Percentiles rank a stretch among this genome's conserved stretches.
Conservation (phyloP, 2,113 vertebrate genomes). For the Sinocyclocheilus grahami region DNA sequence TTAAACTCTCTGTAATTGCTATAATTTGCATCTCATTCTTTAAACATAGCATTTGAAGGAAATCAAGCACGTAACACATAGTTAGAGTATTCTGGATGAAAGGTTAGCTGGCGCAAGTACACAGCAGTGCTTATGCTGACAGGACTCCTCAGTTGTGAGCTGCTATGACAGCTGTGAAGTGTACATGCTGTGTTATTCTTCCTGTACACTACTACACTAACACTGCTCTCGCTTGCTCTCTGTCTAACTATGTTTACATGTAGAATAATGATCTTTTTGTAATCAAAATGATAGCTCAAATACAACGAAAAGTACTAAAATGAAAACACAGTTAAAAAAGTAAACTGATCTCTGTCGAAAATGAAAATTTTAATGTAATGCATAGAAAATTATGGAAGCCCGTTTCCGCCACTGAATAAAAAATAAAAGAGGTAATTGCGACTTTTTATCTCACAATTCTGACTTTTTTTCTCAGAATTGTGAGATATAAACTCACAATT, state of each 20-base stretch:
- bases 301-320: neutral
- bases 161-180: constrained; percentile 22
- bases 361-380: neutral
- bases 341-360: neutral
- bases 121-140: constrained; percentile 1
- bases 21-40: constrained; percentile 1
- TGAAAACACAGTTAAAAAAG: neutral
- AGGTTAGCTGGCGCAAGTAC: constrained; percentile 9
- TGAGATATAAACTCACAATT: too few species aligned
- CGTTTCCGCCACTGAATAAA: too few species aligned
- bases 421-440: too few species aligned
- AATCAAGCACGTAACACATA: constrained; percentile 9
- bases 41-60: constrained; percentile 28
- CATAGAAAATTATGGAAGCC: neutral
- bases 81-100: constrained; percentile 17
- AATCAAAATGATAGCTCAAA: neutral
- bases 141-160: neutral
- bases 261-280: constrained; percentile 2
- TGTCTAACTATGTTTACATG: neutral
- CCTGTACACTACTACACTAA: neutral
- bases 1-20: constrained; percentile 24
- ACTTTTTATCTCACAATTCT: too few species aligned
- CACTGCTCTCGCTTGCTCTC: neutral
- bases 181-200: neutral
- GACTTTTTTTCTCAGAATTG: too few species aligned